Evolutionary conservation across 2,888 invertebrate species (phyloP), one percentile per base, ranked within the genome.

Genomic region (Heliconius cydno): DNA sequence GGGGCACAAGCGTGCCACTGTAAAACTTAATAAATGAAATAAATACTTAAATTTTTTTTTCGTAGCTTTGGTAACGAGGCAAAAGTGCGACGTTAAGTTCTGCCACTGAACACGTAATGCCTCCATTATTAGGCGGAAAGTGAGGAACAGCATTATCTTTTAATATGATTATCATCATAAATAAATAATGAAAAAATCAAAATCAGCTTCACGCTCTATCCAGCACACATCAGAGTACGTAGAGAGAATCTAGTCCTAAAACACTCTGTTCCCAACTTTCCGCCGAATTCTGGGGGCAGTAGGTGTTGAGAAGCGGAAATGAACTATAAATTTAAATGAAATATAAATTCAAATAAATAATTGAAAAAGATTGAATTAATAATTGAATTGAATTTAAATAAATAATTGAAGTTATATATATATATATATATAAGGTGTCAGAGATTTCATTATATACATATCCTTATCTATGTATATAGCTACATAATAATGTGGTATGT

Each of bases 401-500:
- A 60, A n/a, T 60, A 60, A 10, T 60, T 60, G 52, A 19, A 52
- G 19, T 52, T 19, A 52, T 52, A 34, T 46, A 71, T 19, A 25
- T 25, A 25, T 28, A 28, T 28, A 28, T 28, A 28, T 41, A 34
- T 6, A 46, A 4, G 0, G 12, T 41, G 41, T 7, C 10, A 25
- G 12, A 19, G 25, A 70, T 25, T 25, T 46, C 0, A 15, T 41
- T 70, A 70, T 46, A 70, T 41, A 41, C 10, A 70, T 22, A 3
- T 30, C 9, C 12, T 41, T 30, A 9, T 41, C 7, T 41, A 25
- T 46, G 28, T 46, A 75, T 22, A 38, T n/a, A 25, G 19, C 41
- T n/a, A n/a, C 10, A 60, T n/a, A 60, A 60, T n/a, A 25, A 73
- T 12, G 15, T 75, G 28, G 63, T 66, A 41, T 66, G 63, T 65